Conservation (phyloP, 2,888 invertebrate genomes). For the Stratiomys singularior region DNA sequence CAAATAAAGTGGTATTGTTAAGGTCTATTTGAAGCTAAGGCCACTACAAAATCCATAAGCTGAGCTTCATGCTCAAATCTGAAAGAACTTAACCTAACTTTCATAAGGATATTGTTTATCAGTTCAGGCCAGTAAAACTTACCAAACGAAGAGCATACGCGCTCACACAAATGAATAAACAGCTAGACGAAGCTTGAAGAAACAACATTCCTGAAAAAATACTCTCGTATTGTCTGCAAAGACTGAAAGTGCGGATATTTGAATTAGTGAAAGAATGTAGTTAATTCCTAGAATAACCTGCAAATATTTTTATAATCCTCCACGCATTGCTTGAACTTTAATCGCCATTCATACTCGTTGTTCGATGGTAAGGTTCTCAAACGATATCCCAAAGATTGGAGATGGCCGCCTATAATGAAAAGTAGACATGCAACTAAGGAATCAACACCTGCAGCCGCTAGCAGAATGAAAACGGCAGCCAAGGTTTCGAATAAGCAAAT, state of each 20-base stretch:
- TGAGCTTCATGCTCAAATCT: too few relatives aligned
- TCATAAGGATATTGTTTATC: too few relatives aligned
- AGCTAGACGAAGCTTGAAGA: not conserved
- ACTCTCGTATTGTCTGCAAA: not conserved
- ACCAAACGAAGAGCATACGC: conserved; percentile 14
- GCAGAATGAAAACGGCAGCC: not conserved
- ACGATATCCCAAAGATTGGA: conserved; percentile 7
- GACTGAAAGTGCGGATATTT: too few relatives aligned
- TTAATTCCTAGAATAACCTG: not conserved
- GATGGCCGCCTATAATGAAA: not conserved
- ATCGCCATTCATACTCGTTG: not conserved
- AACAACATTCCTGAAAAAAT: conserved; percentile 19
- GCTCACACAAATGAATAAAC: conserved; percentile 19
- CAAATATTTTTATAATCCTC: not conserved
- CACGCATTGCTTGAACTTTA: not conserved
- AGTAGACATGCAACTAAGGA: not conserved
- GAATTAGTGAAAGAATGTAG: not conserved
- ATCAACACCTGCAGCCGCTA: not conserved
- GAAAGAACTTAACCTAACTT: too few relatives aligned
- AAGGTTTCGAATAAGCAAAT: not conserved
- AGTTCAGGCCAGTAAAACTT: not conserved
- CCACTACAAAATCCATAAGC: too few relatives aligned
- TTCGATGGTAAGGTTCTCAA: not conserved
- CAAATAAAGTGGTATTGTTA: too few relatives aligned
- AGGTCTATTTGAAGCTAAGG: too few relatives aligned